Percentiles rank a stretch among this genome's conserved stretches.
These are phyloP conservation scores for Drosophila ficusphila DNA, from an alignment of 1,140 invertebrate species.

Conservation along the genomic window DNA sequence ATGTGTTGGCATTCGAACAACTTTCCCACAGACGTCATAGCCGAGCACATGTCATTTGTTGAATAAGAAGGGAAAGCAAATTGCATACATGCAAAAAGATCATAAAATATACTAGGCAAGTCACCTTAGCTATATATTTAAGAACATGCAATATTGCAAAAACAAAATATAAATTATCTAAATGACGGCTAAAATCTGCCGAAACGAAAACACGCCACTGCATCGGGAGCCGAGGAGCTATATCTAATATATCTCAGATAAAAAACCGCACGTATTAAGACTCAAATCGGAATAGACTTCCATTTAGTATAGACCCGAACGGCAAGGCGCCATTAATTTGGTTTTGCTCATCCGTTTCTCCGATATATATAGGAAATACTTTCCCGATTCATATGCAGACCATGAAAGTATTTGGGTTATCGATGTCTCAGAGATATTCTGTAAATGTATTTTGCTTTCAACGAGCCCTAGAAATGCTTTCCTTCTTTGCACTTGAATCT, in stretches of 20 bases:
- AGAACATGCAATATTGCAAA: conserved; percentile 34
- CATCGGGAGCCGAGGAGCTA: conserved; percentile 6
- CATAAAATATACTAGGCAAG: conserved; percentile 30
- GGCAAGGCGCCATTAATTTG: conserved; percentile 52
- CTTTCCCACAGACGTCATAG: conserved; percentile 60
- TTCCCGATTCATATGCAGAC: neutral
- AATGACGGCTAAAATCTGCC: conserved; percentile 26
- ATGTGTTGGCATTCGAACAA: conserved; percentile 54
- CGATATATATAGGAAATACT: conserved; percentile 6
- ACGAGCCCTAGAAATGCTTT: conserved; percentile 9
- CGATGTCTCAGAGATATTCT: neutral
- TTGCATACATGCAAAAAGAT: conserved; percentile 39
- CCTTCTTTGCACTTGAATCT: conserved; percentile 55
- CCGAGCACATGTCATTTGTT: conserved; percentile 55
- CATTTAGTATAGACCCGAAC: conserved; percentile 31
- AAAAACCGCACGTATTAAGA: conserved; percentile 50
- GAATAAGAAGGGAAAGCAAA: conserved; percentile 37
- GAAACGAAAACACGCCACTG: conserved; percentile 59
- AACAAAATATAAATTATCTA: conserved; percentile 55
- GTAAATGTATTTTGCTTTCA: neutral
- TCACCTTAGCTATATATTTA: conserved; percentile 9
- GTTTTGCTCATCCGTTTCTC: conserved; percentile 43
- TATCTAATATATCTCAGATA: conserved; percentile 51
- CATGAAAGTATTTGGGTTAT: conserved; percentile 13
- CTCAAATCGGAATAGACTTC: conserved; percentile 31